Conservation (phyloP, 64 coral and sea anemone genomes). For the Montipora cactus region DNA sequence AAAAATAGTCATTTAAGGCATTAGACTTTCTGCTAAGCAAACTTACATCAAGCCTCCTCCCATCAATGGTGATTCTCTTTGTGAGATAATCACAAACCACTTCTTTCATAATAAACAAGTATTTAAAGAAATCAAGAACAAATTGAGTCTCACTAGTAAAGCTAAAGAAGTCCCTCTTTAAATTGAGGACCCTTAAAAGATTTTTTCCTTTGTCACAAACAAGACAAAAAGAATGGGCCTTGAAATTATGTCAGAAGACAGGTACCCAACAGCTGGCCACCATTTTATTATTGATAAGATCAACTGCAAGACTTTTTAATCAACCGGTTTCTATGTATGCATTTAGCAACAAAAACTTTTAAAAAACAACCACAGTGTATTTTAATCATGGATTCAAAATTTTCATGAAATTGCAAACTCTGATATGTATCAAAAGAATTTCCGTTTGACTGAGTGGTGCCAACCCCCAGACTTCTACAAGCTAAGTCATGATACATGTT, state of each 20-base stretch:
- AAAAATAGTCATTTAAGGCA: no score
- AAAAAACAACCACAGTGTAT: no score
- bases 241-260: slow-evolving; percentile 31
- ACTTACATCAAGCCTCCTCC: slow-evolving; percentile 52
- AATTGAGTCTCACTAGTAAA: background rate
- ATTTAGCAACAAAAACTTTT: no score
- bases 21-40: background rate
- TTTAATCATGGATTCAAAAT: no score
- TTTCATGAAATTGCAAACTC: no score
- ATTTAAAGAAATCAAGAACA: background rate
- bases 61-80: slow-evolving; percentile 57
- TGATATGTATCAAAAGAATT: no score
- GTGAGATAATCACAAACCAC: slow-evolving; percentile 57
- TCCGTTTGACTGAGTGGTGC: no score
- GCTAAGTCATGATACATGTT: no score
- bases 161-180: background rate
- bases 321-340: background rate
- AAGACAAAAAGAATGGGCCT: background rate
- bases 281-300: slow-evolving; percentile 13
- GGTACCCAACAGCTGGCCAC: background rate
- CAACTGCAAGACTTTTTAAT: background rate
- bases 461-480: no score
- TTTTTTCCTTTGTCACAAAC: background rate
- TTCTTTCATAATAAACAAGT: slow-evolving; percentile 44
- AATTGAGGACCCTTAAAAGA: background rate